Evolutionary conservation across 2,888 invertebrate genomes (phyloP).

Genomic region (Andricus curvator): DNA sequence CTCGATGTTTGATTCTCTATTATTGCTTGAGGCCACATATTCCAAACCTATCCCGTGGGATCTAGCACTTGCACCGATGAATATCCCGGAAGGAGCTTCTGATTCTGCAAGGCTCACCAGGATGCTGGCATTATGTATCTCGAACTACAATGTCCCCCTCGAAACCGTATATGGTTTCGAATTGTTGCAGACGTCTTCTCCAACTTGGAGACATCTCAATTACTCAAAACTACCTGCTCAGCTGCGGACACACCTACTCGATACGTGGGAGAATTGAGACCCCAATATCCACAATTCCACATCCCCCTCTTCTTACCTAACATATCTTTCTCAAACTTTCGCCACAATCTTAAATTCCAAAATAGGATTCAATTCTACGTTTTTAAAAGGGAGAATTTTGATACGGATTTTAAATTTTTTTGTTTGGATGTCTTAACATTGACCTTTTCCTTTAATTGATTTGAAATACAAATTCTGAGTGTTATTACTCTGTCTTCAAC

Average conservation of each 20-base stretch:
- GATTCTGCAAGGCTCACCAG: constrained; percentile 42
- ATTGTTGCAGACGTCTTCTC: constrained; percentile 46
- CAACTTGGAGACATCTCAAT: constrained; percentile 68
- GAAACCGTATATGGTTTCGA: constrained; percentile 63
- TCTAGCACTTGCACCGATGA: constrained; percentile 49
- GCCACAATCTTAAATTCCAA: background rate
- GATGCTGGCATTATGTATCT: constrained; percentile 44
- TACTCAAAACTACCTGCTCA: constrained; percentile 65
- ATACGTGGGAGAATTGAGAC: constrained; percentile 49
- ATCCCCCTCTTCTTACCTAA: background rate
- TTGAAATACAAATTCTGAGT: no score
- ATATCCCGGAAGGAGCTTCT: constrained; percentile 53
- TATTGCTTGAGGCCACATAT: constrained; percentile 30
- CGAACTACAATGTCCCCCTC: constrained; percentile 58
- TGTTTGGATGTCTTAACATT: no score
- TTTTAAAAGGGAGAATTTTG: background rate
- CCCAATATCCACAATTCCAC: constrained; percentile 28
- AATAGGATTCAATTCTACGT: background rate
- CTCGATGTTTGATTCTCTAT: constrained; percentile 36
- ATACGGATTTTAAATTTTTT: background rate
- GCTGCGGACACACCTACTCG: constrained; percentile 42
- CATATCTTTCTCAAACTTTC: background rate
- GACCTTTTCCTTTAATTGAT: no score
- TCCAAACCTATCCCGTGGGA: constrained; percentile 43
- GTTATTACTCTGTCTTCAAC: no score